These are phyloP conservation scores for Himalopsyche japonica DNA, from an alignment of 2,888 invertebrate species.

Conservation along the genomic window DNA sequence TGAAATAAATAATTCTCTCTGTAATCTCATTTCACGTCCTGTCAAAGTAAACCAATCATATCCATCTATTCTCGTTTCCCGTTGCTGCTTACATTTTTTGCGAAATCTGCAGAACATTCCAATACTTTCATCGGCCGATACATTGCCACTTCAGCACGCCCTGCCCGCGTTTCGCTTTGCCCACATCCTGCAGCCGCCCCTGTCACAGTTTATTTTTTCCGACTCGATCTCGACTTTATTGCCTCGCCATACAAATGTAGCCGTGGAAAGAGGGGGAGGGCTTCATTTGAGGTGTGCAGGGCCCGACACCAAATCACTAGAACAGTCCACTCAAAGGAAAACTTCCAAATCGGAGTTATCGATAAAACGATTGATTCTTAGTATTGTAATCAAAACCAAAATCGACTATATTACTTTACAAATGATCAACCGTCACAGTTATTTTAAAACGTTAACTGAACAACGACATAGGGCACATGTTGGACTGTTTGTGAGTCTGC, in stretches of 20 bases:
- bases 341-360: not conserved
- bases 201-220: slow-evolving; percentile 30
- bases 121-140: not conserved
- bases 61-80: not conserved
- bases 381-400: too few relatives aligned
- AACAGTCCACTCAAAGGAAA: slow-evolving; percentile 2
- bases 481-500: too few relatives aligned
- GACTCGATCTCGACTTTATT: slow-evolving; percentile 38
- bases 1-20: too few relatives aligned
- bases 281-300: not conserved
- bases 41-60: not conserved
- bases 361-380: too few relatives aligned
- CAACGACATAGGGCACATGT: too few relatives aligned
- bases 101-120: not conserved
- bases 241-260: slow-evolving; percentile 24
- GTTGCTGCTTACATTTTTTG: not conserved
- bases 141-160: not conserved
- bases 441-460: too few relatives aligned
- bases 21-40: too few relatives aligned
- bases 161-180: not conserved
- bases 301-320: slow-evolving; percentile 2
- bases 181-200: slow-evolving; percentile 5
- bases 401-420: too few relatives aligned
- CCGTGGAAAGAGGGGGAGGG: not conserved
- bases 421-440: too few relatives aligned